Evolutionary conservation across 35 echinoderm and acorn worm species (phyloP).

Genomic region (Ptychodera flava): DNA sequence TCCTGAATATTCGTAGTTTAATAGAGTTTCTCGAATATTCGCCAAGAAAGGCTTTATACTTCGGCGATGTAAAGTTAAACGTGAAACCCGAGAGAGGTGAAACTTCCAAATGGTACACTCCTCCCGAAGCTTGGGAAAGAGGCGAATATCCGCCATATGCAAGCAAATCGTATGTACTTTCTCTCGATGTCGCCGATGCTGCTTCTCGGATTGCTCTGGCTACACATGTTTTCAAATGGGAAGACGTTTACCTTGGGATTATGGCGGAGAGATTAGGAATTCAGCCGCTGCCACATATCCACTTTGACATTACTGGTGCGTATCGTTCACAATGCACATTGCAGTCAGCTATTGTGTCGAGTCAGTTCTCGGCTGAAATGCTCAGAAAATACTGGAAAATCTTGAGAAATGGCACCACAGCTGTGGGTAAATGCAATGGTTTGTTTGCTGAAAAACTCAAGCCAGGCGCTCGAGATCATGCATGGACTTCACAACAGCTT

Average conservation of each 20-base stretch:
- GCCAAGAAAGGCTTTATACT: background rate
- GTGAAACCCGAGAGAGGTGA: background rate
- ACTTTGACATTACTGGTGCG: background rate
- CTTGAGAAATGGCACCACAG: background rate
- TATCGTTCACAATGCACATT: background rate
- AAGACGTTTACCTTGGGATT: background rate
- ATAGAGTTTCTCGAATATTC: background rate
- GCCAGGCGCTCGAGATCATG: too few species aligned
- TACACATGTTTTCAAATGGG: background rate
- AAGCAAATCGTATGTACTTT: background rate
- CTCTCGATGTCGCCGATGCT: background rate
- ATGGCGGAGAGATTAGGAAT: background rate
- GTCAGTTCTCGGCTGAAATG: background rate
- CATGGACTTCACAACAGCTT: too few species aligned
- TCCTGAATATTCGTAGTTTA: background rate
- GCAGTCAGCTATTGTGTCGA: background rate
- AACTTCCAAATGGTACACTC: background rate
- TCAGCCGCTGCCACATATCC: background rate
- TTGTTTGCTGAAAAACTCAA: background rate
- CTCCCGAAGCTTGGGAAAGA: background rate
- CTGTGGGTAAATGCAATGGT: background rate
- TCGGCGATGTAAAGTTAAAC: background rate
- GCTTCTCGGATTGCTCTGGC: background rate
- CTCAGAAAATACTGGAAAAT: background rate
- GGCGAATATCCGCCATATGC: background rate